A percentile compares a stretch with the other conserved stretches of the same genome.
Evolutionary conservation across 2,797 vertebrate species (phyloP).

Genomic region (Centroberyx gerrardi): DNA sequence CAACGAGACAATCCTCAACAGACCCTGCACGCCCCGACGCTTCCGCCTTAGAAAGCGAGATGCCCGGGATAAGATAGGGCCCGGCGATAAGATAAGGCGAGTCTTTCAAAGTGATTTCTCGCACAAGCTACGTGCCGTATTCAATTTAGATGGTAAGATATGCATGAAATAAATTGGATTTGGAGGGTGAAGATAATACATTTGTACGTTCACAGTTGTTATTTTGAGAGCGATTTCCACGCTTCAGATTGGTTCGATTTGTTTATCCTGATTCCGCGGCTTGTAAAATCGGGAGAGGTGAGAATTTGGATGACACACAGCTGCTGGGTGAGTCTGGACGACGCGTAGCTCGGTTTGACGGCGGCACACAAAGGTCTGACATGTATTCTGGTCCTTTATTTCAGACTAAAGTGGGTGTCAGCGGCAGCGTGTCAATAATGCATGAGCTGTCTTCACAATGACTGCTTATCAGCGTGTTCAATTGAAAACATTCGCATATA

Average conservation of each 20-base stretch:
- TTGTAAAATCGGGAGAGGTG: conserved; percentile 61
- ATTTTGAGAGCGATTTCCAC: conserved; percentile 77
- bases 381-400: background rate
- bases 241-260: conserved; percentile 72
- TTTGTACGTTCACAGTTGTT: conserved; percentile 74
- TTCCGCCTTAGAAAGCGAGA: conserved; percentile 77
- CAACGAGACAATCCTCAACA: conserved; percentile 49
- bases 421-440: background rate
- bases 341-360: background rate
- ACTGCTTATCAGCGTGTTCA: background rate
- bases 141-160: conserved; percentile 89
- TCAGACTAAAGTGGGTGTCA: background rate
- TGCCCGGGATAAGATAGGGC: conserved; percentile 82
- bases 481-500: no score
- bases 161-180: conserved; percentile 84
- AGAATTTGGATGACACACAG: conserved; percentile 44
- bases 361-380: conserved; percentile 14
- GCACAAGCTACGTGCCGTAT: conserved; percentile 79
- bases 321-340: conserved; percentile 40
- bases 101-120: conserved; percentile 83
- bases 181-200: conserved; percentile 77
- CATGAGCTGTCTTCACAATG: background rate
- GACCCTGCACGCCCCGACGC: conserved; percentile 51
- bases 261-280: conserved; percentile 63
- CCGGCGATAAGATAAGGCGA: conserved; percentile 82